Evolutionary conservation across 2,888 invertebrate species (phyloP).

Genomic region (Pelosia muscerda): DNA sequence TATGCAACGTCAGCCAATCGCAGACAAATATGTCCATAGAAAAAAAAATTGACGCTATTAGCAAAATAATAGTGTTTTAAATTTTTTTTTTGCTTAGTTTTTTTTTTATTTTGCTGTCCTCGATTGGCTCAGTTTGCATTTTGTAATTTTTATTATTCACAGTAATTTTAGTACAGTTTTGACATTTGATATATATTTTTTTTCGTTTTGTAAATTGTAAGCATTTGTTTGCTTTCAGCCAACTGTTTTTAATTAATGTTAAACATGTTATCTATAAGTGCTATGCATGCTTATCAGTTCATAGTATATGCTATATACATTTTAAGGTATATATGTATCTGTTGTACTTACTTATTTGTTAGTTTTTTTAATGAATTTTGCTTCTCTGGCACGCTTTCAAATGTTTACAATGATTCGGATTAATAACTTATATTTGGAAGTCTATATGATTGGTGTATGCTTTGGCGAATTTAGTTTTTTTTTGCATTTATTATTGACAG

Average conservation of each 20-base stretch:
- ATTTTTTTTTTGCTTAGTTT: slow-evolving; percentile 5
- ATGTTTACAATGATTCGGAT: slow-evolving; percentile 82
- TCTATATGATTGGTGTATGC: slow-evolving; percentile 62
- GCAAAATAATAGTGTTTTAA: slow-evolving; percentile 24
- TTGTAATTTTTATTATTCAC: slow-evolving; percentile 41
- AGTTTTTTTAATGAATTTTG: slow-evolving; percentile 71
- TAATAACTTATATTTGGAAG: slow-evolving; percentile 74
- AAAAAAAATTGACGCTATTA: slow-evolving; percentile 30
- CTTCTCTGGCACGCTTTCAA: slow-evolving; percentile 85
- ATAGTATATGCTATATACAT: slow-evolving; percentile 81
- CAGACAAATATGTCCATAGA: not conserved
- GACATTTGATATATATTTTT: slow-evolving; percentile 41
- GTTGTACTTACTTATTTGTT: slow-evolving; percentile 85
- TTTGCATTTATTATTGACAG: slow-evolving; percentile 10
- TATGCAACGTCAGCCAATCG: slow-evolving; percentile 41
- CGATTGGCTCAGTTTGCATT: slow-evolving; percentile 31
- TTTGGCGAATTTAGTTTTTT: slow-evolving; percentile 16
- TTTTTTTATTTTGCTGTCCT: not conserved
- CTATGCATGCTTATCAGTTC: slow-evolving; percentile 87
- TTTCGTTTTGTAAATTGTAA: slow-evolving; percentile 86
- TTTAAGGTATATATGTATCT: slow-evolving; percentile 81
- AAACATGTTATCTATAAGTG: slow-evolving; percentile 68
- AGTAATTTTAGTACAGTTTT: slow-evolving; percentile 51
- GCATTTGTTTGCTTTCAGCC: slow-evolving; percentile 86
- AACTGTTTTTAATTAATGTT: slow-evolving; percentile 58